Base-by-base conservation (phyloP, 2,888 invertebrate species). In the Seladonia tumulorum region DNA sequence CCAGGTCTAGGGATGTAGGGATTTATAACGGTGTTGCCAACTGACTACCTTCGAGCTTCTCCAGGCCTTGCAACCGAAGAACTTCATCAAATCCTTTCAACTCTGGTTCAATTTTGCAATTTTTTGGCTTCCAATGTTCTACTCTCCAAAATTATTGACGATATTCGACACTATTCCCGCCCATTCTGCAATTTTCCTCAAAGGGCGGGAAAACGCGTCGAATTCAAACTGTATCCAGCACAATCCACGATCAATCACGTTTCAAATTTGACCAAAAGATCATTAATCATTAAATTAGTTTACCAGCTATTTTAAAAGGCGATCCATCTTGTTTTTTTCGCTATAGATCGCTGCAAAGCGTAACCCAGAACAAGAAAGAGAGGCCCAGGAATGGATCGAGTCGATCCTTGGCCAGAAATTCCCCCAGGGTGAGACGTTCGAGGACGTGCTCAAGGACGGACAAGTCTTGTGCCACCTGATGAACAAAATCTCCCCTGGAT, bases 321-420 rank as follows among this genome's bases (percentile, higher is more conserved):
- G n/a, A n/a, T 60, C 12, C 57, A 10, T 63, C 25, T 63, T 66
- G 10, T 76, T 76, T 68, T 18, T 49, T 22, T 22, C 1, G 18
- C 87, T 90, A 45, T 94, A 98, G 98, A 96, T 98, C 95, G 97
- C 97, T 93, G 96, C 97, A 93, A 98, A 98, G 96, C 98, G 98
- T 94, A 97, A 97, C 95, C 97, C 97, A 39, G 96, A 97, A 92
- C 97, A 97, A 96, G 98, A 98, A 95, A 96, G 96, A 92, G 98
- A 99, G 95, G 98, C 98, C 89, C 97, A 99, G 95, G 97, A 97
- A 95, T 99, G 99, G 99, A 97, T 99, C 91, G 98, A 99, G 95
- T 94, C 96, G 81, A 96, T 99, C 92, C 96, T 98, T 89, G 98
- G 98, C 71, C 97, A 97, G 94, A 98, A 98, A 95, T 97, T 99